These are phyloP conservation scores for Papilio machaon DNA, from an alignment of 1,140 invertebrate genomes.

Conservation along the genomic window DNA sequence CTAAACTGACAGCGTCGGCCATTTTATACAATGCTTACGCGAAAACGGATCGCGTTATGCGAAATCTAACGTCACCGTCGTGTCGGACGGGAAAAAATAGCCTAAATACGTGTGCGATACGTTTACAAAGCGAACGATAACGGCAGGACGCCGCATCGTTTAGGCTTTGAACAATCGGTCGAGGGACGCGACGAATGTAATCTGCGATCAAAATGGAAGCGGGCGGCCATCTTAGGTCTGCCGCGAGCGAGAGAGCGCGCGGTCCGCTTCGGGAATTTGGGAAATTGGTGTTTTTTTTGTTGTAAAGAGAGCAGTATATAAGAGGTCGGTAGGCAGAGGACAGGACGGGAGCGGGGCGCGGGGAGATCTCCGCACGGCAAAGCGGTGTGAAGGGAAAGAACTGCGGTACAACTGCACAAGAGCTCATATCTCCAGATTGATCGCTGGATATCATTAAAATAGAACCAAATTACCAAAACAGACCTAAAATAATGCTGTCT, in stretches of 20 bases:
- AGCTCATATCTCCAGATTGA: neutral
- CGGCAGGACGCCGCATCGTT: slow-evolving; percentile 55
- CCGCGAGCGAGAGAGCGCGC: slow-evolving; percentile 76
- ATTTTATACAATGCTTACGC: slow-evolving; percentile 39
- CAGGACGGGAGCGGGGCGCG: slow-evolving; percentile 54
- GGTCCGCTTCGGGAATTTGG: slow-evolving; percentile 78
- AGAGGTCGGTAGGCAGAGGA: slow-evolving; percentile 77
- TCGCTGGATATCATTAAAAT: neutral
- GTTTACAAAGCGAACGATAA: slow-evolving; percentile 58
- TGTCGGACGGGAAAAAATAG: slow-evolving; percentile 69
- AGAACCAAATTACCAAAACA: neutral
- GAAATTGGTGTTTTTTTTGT: slow-evolving; percentile 81
- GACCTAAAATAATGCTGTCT: neutral
- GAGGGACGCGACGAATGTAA: slow-evolving; percentile 68
- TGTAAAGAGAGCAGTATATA: slow-evolving; percentile 80
- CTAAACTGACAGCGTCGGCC: slow-evolving; percentile 37
- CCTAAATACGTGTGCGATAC: slow-evolving; percentile 77
- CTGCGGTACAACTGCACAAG: slow-evolving; percentile 53
- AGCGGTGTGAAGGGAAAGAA: slow-evolving; percentile 80
- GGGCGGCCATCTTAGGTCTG: slow-evolving; percentile 78
- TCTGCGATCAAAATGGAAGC: slow-evolving; percentile 81
- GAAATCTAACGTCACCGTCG: slow-evolving; percentile 55
- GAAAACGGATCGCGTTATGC: slow-evolving; percentile 37
- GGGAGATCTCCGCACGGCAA: slow-evolving; percentile 70
- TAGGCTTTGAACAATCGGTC: slow-evolving; percentile 72